Conservation (phyloP, 2,797 vertebrate genomes). For the Sylvilagus floridanus region DNA sequence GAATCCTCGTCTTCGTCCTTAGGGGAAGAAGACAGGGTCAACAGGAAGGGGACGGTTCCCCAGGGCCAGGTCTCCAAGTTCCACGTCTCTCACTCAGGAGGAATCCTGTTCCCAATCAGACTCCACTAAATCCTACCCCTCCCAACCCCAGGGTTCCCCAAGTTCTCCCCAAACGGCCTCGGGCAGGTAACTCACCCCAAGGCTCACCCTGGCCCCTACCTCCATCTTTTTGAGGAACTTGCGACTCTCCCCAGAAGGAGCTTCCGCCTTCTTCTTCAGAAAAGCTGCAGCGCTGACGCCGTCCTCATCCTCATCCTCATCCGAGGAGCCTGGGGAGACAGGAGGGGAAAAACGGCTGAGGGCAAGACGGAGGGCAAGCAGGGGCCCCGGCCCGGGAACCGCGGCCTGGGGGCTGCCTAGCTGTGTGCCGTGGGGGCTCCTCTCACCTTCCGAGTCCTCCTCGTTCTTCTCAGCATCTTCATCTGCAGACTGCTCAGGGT, state of each 20-base stretch:
- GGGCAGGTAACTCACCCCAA: not conserved
- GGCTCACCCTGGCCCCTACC: conserved; percentile 85
- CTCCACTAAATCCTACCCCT: not conserved
- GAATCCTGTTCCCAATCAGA: not conserved
- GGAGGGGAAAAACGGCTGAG: not conserved
- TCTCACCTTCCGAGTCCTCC: conserved; percentile 90
- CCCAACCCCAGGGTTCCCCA: not conserved
- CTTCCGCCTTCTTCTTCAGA: conserved; percentile 92
- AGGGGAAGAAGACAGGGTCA: not conserved
- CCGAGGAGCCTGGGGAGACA: conserved; percentile 77
- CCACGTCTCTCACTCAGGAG: not conserved
- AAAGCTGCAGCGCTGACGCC: conserved; percentile 90
- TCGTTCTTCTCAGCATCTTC: conserved; percentile 95
- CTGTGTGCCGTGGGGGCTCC: not conserved
- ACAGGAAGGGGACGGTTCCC: not conserved
- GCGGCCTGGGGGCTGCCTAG: not conserved
- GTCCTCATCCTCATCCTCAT: conserved; percentile 85
- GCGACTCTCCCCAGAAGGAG: conserved; percentile 87
- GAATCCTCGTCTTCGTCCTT: conserved; percentile 90
- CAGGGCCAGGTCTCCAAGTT: not conserved
- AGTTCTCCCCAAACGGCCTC: not conserved
- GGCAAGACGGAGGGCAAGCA: not conserved
- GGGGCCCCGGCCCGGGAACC: not conserved
- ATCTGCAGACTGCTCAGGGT: conserved; percentile 94
- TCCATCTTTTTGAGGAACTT: conserved; percentile 92